phyloP scores from a whole-genome alignment of 2,888 invertebrate species.

The Molanna angustata region DNA sequence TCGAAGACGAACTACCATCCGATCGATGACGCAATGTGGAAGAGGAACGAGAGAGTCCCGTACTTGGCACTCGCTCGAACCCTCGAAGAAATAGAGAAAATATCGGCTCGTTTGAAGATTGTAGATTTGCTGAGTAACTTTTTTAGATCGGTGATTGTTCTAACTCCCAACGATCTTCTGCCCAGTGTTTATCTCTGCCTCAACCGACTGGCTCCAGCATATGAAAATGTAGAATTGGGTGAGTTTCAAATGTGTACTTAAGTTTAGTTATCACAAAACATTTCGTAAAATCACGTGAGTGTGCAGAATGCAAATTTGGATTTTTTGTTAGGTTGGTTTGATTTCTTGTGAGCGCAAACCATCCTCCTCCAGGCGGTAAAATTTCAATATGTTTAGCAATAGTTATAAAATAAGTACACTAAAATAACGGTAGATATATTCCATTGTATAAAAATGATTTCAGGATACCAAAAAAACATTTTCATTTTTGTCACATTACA shows the following conservation, averaged over 20 bases:
- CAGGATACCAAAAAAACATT: no score
- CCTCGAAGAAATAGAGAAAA: conserved; percentile 84
- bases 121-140: conserved; percentile 90
- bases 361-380: neutral
- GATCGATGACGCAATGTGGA: conserved; percentile 80
- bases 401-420: no score
- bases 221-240: conserved; percentile 69
- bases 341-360: neutral
- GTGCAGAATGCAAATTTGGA: neutral
- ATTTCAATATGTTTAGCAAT: no score
- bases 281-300: neutral
- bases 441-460: no score
- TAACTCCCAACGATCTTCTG: conserved; percentile 87
- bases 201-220: conserved; percentile 95
- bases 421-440: no score
- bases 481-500: no score
- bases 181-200: conserved; percentile 91
- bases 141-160: conserved; percentile 83
- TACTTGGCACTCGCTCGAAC: conserved; percentile 91
- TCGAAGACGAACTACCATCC: conserved; percentile 73
- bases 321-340: neutral
- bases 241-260: conserved; percentile 33
- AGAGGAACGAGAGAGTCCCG: conserved; percentile 73
- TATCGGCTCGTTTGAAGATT: conserved; percentile 82
- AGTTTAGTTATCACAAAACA: neutral